Evolutionary conservation across 53 echinoderm and acorn worm species (phyloP), one percentile per base, ranked within the genome.

Genomic region (Luidia sarsii): DNA sequence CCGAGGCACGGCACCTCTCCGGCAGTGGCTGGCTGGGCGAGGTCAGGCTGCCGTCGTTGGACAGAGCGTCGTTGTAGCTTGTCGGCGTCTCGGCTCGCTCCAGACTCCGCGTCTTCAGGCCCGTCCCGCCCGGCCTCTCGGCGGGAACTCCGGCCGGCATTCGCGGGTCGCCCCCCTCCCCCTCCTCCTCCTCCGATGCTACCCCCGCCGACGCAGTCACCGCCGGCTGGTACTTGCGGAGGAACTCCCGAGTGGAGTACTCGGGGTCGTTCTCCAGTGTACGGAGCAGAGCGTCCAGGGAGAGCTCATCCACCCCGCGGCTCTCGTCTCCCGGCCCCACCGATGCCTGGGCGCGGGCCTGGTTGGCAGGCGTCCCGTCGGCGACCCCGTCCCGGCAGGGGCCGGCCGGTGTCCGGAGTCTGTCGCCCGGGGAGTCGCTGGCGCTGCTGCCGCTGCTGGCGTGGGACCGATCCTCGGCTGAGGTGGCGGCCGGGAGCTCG

Each of bases 191-290:
- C n/a, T n/a, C n/a, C n/a, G n/a, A n/a, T n/a, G n/a, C n/a, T n/a
- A n/a, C n/a, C n/a, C n/a, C n/a, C n/a, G n/a, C n/a, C n/a, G n/a
- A n/a, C n/a, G n/a, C n/a, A n/a, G n/a, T n/a, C 38, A 88, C 52
- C 32, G 57, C 48, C 29, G 90, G 87, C 45, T 81, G 67, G 70
- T 68, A 90, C 83, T 90, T 90, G 32, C 87, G 86, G 16, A 94
- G 82, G 67, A 94, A 94, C 79, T 94, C 94, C 33, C 90, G 64
- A 29, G 89, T 90, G 7, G 94, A 87, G 65, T 89, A 94, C 60
- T 90, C 85, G 5, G 94, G 94, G 59, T 94, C 94, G 66, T 94
- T 81, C 49, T 94, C 94, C 46, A 94, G 65, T 48, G 68, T 90
- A 9, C 54, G 89, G n/a, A 54, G 50, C 50, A 80, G 54, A 41